These are phyloP conservation scores for Xylocampa areola DNA, from an alignment of 2,888 invertebrate species.

Conservation along the genomic window DNA sequence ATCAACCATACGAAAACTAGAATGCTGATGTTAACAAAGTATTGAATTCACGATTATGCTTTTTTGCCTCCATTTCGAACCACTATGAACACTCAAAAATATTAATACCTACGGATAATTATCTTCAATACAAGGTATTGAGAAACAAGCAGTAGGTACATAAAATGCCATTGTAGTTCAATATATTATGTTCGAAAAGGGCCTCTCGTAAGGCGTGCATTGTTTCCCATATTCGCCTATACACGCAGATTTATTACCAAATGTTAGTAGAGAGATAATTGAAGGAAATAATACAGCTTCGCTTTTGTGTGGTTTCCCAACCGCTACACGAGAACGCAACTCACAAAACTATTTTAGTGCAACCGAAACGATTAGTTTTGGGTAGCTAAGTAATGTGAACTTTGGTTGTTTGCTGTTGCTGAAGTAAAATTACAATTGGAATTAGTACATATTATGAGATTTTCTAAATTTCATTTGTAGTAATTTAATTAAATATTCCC, in stretches of 20 bases:
- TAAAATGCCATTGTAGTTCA: slow-evolving; percentile 2
- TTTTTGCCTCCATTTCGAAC: too few species aligned
- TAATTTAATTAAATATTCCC: too few species aligned
- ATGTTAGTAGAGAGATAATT: slow-evolving; percentile 54
- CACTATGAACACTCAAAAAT: too few species aligned
- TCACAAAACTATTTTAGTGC: slow-evolving; percentile 26
- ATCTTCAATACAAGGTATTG: not conserved
- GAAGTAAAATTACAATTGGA: slow-evolving; percentile 5
- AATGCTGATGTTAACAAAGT: too few species aligned
- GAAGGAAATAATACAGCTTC: slow-evolving; percentile 53
- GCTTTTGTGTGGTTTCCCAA: slow-evolving; percentile 53
- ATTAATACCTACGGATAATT: too few species aligned
- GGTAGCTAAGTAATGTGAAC: slow-evolving; percentile 3
- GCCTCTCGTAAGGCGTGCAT: slow-evolving; percentile 25
- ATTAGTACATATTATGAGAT: too few species aligned
- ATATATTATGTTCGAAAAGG: slow-evolving; percentile 9
- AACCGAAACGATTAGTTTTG: slow-evolving; percentile 24
- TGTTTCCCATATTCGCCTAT: slow-evolving; percentile 42
- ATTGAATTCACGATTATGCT: too few species aligned
- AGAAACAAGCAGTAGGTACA: not conserved
- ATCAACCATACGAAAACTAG: too few species aligned
- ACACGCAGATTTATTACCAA: slow-evolving; percentile 45
- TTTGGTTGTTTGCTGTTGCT: not conserved
- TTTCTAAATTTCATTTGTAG: too few species aligned
- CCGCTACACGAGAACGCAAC: slow-evolving; percentile 22